Evolutionary conservation across 37 sponge, comb jelly and placozoan species (phyloP).

Genomic region (Sycon ciliatum): DNA sequence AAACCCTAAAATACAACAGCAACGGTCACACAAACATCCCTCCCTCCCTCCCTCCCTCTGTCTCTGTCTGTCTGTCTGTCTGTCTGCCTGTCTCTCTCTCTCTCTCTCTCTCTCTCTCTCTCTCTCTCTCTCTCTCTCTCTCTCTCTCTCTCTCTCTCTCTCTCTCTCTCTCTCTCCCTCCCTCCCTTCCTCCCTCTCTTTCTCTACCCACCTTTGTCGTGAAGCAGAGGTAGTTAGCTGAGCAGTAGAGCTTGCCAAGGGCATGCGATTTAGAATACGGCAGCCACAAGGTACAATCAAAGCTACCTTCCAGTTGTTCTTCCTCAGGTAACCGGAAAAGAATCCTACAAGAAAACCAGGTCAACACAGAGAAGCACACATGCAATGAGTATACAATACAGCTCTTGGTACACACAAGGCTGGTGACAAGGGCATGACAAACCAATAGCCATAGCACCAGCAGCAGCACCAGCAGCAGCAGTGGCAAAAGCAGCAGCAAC

Average conservation of each 20-base stretch:
- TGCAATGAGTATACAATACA: no score
- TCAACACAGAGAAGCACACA: no score
- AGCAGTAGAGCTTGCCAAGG: slow-evolving; percentile 61
- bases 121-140: slow-evolving; percentile 16
- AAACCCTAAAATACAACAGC: no score
- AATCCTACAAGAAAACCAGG: background rate
- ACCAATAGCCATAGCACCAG: no score
- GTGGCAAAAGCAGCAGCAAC: no score
- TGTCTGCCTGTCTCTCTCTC: no score
- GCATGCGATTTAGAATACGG: slow-evolving; percentile 54
- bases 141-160: slow-evolving; percentile 22
- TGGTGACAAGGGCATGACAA: no score
- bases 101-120: slow-evolving; percentile 23
- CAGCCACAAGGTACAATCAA: slow-evolving; percentile 65
- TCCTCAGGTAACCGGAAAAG: slow-evolving; percentile 54
- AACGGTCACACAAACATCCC: no score
- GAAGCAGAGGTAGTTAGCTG: slow-evolving; percentile 73
- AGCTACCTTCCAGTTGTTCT: slow-evolving; percentile 63
- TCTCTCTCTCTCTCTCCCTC: slow-evolving; percentile 12
- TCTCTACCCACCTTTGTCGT: slow-evolving; percentile 47
- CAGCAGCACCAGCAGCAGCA: no score
- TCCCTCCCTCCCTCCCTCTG: slow-evolving; percentile 24
- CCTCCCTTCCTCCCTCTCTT: background rate
- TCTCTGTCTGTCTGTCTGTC: no score
- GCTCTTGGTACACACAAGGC: no score